phyloP scores from a whole-genome alignment of 35 echinoderm and acorn worm species.

The Strongylocentrotus purpuratus region DNA sequence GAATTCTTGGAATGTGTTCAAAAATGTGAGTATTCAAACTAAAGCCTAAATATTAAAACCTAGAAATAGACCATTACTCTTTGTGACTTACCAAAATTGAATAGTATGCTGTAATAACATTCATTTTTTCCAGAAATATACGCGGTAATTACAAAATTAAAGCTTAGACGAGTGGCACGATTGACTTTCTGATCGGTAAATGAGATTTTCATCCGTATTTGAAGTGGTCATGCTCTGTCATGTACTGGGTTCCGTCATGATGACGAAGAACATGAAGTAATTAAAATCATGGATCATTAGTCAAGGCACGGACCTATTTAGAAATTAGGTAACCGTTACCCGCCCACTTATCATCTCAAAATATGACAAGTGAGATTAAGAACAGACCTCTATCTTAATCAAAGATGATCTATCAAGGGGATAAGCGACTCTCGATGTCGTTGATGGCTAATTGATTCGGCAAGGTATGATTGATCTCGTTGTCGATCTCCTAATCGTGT shows the following conservation, averaged over 20 bases:
- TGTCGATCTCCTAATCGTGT: neutral
- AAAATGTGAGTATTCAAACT: too few relatives aligned
- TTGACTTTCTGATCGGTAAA: too few relatives aligned
- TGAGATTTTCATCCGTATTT: too few relatives aligned
- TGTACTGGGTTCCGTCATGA: neutral
- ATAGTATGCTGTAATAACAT: too few relatives aligned
- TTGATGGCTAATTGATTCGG: neutral
- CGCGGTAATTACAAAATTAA: too few relatives aligned
- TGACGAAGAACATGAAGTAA: neutral
- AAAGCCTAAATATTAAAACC: too few relatives aligned
- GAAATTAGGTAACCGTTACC: neutral
- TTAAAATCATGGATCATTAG: neutral
- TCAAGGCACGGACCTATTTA: neutral
- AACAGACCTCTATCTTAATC: neutral
- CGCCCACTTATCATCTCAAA: neutral
- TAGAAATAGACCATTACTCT: too few relatives aligned
- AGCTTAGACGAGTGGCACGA: too few relatives aligned
- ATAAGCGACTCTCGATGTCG: neutral
- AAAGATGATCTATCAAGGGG: neutral
- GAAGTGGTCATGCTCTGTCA: neutral
- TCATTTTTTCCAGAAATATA: too few relatives aligned
- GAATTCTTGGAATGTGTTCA: too few relatives aligned
- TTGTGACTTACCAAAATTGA: too few relatives aligned
- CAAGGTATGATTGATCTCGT: neutral
- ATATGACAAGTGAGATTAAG: neutral